Percentiles rank a stretch among this genome's conserved stretches.
These are phyloP conservation scores for Eugnorisma glareosa DNA, from an alignment of 2,888 invertebrate genomes.

Conservation along the genomic window DNA sequence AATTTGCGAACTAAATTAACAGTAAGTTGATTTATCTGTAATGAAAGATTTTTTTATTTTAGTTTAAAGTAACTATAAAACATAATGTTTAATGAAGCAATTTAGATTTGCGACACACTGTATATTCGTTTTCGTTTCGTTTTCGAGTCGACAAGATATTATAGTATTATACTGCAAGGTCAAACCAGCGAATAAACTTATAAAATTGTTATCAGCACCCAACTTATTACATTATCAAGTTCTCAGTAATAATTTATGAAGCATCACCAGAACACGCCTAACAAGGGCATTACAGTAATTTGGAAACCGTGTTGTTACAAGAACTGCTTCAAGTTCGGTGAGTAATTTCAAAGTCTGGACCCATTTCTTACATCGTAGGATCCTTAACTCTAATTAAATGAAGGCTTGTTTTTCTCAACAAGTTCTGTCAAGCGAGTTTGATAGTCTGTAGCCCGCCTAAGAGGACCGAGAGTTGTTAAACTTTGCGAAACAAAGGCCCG, in stretches of 20 bases:
- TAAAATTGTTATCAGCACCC: conserved; percentile 35
- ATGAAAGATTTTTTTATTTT: not conserved
- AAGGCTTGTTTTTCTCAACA: conserved; percentile 66
- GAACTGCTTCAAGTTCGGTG: conserved; percentile 44
- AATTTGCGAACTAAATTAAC: not conserved
- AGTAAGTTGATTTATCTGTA: not conserved
- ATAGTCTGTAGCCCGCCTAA: conserved; percentile 64
- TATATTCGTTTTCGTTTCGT: not conserved
- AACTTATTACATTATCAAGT: conserved; percentile 38
- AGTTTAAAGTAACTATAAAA: not conserved
- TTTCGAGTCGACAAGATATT: conserved; percentile 9
- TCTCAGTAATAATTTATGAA: conserved; percentile 42
- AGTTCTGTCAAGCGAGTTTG: conserved; percentile 66
- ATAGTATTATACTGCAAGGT: not conserved
- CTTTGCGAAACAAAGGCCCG: conserved; percentile 63
- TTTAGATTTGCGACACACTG: not conserved
- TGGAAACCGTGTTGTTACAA: conserved; percentile 40
- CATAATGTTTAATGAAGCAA: not conserved
- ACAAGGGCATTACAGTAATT: conserved; percentile 52
- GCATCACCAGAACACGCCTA: conserved; percentile 36
- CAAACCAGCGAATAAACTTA: conserved; percentile 12
- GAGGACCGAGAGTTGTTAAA: conserved; percentile 63
- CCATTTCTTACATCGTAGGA: conserved; percentile 60
- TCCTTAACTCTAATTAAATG: conserved; percentile 68
- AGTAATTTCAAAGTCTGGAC: conserved; percentile 56